Base-by-base conservation (phyloP, 1,140 invertebrate genomes). In the Drusus annulatus region DNA sequence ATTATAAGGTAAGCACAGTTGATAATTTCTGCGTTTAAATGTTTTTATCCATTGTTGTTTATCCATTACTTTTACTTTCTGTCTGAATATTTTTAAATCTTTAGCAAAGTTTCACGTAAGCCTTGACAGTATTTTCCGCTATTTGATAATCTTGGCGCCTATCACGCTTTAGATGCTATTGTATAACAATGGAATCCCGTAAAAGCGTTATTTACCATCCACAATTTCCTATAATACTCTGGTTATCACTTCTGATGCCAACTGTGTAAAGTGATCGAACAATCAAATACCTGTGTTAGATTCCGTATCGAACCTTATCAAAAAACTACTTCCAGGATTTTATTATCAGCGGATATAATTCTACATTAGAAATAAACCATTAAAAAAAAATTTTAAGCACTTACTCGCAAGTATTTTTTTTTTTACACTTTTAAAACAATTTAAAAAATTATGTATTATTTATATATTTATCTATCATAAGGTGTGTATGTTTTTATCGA, bases 1-100 rank as follows among this genome's bases (percentile, higher is more conserved):
- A 74, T 76, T 65, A 65, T n/a, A 78, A 83, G 82, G 82, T 83
- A 77, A 81, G 74, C 54, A 69, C 16, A 45, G 50, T 16, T 25
- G n/a, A 65, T 65, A 78, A 51, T 25, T 76, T 31, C 2, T 28
- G 3, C n/a, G n/a, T 63, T 36, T 63, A 31, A 31, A 4, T 36
- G 31, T 28, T 28, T 28, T 28, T 28, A 6, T 6, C 6, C 6
- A 28, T 28, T 28, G 2, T 6, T 28, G 2, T 28, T 28, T 28
- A 36, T 7, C n/a, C n/a, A 63, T 31, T 28, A 25, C 0, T 25
- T 21, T 23, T 62, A 0, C 5, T 62, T 13, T 16, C 8, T 8
- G 3, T 25, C 23, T 63, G 21, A 10, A 16, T 17, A 58, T 58
- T 21, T 8, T 21, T 5, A 17, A n/a, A 58, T 2, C n/a, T 58